Evolutionary conservation across 2,888 invertebrate species (phyloP).

Genomic region (Parnassius smintheus): DNA sequence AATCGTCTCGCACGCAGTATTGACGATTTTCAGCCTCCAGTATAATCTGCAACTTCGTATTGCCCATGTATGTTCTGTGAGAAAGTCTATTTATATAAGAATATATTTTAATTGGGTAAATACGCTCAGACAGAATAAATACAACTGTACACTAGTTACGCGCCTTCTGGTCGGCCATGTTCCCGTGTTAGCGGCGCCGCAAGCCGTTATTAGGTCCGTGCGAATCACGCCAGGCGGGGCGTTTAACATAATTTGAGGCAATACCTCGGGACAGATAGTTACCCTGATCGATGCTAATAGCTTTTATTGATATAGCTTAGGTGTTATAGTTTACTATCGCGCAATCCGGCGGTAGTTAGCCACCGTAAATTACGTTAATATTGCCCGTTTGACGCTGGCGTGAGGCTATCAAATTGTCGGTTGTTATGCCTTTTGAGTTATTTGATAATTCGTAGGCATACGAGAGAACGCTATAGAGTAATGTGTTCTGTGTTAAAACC

Average conservation of each 20-base stretch:
- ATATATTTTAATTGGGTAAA: no score
- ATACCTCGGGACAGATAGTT: slow-evolving; percentile 65
- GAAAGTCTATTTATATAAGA: no score
- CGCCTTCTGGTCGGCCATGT: slow-evolving; percentile 35
- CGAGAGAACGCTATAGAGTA: slow-evolving; percentile 32
- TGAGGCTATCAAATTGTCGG: slow-evolving; percentile 62
- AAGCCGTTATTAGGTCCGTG: slow-evolving; percentile 56
- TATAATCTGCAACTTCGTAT: no score
- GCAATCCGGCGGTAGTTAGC: slow-evolving; percentile 52
- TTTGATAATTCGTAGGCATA: slow-evolving; percentile 55
- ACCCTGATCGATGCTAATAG: slow-evolving; percentile 74
- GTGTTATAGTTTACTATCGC: slow-evolving; percentile 59
- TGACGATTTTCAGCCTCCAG: no score
- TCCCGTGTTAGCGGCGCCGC: slow-evolving; percentile 41
- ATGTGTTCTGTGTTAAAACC: slow-evolving; percentile 17
- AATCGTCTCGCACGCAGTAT: no score
- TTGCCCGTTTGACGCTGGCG: slow-evolving; percentile 59
- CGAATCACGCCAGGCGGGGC: slow-evolving; percentile 39
- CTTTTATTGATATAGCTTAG: slow-evolving; percentile 77
- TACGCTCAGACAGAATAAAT: slow-evolving; percentile 1
- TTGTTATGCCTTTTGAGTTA: slow-evolving; percentile 64
- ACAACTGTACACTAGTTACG: slow-evolving; percentile 26
- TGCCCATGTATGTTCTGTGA: no score
- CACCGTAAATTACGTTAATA: slow-evolving; percentile 67
- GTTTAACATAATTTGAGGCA: slow-evolving; percentile 71